phyloP scores from a whole-genome alignment of 2,797 vertebrate genomes.

The Acestrorhynchus altus region DNA sequence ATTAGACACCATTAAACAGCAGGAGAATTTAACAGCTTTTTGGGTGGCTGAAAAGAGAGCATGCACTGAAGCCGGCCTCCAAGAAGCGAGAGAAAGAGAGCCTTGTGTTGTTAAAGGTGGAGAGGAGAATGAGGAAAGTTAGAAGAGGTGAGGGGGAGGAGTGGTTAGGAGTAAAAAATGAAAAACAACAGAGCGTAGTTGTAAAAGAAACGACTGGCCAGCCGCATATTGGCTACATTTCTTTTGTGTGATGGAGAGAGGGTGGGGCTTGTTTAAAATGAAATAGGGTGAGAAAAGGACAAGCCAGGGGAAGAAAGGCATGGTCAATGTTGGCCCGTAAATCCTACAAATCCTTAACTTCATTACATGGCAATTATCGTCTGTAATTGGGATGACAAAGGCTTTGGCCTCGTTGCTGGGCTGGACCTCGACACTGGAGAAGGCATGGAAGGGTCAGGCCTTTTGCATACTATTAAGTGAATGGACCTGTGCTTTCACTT shows the following conservation, averaged over 20 bases:
- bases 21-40: constrained; percentile 61
- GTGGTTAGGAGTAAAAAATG: constrained; percentile 54
- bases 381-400: constrained; percentile 78
- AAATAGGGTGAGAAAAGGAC: constrained; percentile 72
- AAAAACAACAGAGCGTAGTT: constrained; percentile 69
- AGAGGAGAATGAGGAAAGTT: constrained; percentile 51
- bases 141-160: constrained; percentile 52
- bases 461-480: constrained; percentile 59
- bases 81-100: constrained; percentile 29
- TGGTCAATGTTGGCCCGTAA: constrained; percentile 80
- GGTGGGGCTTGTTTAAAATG: constrained; percentile 71
- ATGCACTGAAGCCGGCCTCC: constrained; percentile 48
- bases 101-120: constrained; percentile 43
- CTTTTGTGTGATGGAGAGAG: constrained; percentile 75
- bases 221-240: constrained; percentile 80
- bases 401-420: constrained; percentile 60
- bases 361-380: constrained; percentile 82
- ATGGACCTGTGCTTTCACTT: constrained; percentile 48
- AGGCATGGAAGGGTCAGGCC: constrained; percentile 57
- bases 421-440: constrained; percentile 40
- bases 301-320: constrained; percentile 69
- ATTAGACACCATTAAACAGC: constrained; percentile 63
- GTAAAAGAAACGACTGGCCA: constrained; percentile 82
- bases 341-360: constrained; percentile 88
- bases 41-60: constrained; percentile 54